Base-by-base conservation (phyloP, 2,113 vertebrate species). In the Oryzias woworae region DNA sequence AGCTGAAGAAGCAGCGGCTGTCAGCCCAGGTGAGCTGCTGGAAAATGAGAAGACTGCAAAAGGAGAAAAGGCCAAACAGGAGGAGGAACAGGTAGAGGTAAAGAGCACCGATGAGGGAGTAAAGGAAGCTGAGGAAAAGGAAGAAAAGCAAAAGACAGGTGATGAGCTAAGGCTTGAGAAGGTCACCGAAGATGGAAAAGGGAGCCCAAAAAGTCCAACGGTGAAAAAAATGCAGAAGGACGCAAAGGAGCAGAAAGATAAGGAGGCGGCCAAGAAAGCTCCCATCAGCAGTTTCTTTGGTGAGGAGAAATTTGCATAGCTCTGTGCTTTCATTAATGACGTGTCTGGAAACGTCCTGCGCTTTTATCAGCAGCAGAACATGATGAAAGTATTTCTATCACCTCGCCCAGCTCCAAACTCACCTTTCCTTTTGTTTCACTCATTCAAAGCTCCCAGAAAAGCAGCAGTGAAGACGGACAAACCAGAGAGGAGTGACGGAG, bases 271-370 rank as follows among this genome's bases (percentile, higher is more conserved):
- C 24, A 91, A 85, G 73, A 91, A 90, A 67, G 63, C 80, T 42
- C 69, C 83, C 0, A 88, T 95, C 84, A 93, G 88, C 90, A 94
- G 85, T 80, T 95, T 95, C 89, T 95, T 95, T 84, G 83, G 94
- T 96, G 80, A 92, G 83, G n/a, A 49, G 15, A 6, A 62, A 78
- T 84, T 81, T 78, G 77, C 81, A 81, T 80, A 64, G 50, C 22
- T 79, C 66, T 60, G 48, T 57, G 61, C 63, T 75, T 72, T 59
- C 78, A 74, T 47, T 72, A 75, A 66, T 28, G 46, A 68, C 48
- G 16, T 58, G 53, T 62, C 62, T 42, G 18, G 61, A 59, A 77
- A 74, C 73, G 65, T 75, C 46, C 43, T 54, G 3, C 17, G 17
- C 69, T 75, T 75, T 83, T 75, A 76, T 84, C 73, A 61, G 64